phyloP scores from a whole-genome alignment of 2,888 invertebrate species.

The Synergus umbraculus region DNA sequence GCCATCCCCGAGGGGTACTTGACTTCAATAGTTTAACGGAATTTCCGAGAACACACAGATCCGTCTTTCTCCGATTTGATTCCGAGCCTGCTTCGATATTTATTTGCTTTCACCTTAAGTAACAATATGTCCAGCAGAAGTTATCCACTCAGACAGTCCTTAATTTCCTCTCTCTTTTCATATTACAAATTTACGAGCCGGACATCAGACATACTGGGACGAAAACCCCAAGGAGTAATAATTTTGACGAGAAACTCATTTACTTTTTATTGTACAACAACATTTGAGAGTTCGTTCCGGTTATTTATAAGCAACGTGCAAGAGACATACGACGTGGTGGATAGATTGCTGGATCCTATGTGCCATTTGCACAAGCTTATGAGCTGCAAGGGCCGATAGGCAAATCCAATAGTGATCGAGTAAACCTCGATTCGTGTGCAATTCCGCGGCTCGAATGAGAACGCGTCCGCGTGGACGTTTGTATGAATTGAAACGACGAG shows the following conservation, averaged over 20 bases:
- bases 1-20: conserved; percentile 66
- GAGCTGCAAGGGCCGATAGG: conserved; percentile 63
- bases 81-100: conserved; percentile 65
- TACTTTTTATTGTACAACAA: background rate
- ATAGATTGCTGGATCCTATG: conserved; percentile 46
- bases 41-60: conserved; percentile 66
- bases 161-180: background rate
- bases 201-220: background rate
- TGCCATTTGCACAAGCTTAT: conserved; percentile 48
- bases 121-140: background rate
- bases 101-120: conserved; percentile 57
- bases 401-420: conserved; percentile 60
- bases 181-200: background rate
- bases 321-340: conserved; percentile 18
- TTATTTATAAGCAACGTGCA: conserved; percentile 43
- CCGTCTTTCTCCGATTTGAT: conserved; percentile 66
- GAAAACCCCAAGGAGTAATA: background rate
- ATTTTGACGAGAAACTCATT: background rate
- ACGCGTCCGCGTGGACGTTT: conserved; percentile 51
- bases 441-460: conserved; percentile 53
- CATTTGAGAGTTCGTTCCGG: conserved; percentile 30
- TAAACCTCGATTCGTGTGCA: conserved; percentile 45
- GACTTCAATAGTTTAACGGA: conserved; percentile 70
- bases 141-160: background rate
- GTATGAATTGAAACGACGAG: conserved; percentile 61